Evolutionary conservation across 2,797 vertebrate species (phyloP), one percentile per base, ranked within the genome.

Genomic region (Hephaestus fuliginosus): DNA sequence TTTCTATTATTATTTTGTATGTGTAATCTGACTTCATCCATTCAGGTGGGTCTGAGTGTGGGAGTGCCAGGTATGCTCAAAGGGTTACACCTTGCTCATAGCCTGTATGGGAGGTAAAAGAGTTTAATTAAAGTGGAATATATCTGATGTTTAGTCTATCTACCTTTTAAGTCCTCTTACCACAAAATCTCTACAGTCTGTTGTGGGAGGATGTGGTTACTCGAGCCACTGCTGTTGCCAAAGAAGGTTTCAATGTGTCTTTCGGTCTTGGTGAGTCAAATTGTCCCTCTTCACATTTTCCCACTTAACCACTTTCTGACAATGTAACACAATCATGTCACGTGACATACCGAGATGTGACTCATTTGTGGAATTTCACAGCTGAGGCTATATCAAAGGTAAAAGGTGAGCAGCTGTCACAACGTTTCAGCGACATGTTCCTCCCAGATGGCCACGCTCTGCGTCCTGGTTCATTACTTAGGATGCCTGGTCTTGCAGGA

Each of bases 21-120:
- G 6, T n/a, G 6, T 75, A 8, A 76, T 41, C 2, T 70, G 18
- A 30, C 11, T 41, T 41, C 1, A 49, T 46, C 28, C 2, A 28
- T 89, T 85, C 89, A 98, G 97, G 93, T 94, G 41, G 97, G 97
- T 81, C 92, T 97, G 82, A 91, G 96, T 0, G 97, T 98, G 20
- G 97, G 96, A 67, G 96, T 98, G 62, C 97, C 97, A 8, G 97
- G 97, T 76, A 95, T 96, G 95, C 90, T 97, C 56, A 95, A 93
- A 84, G 97, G 97, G 66, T 87, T 98, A 78, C 91, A 96, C 18
- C 92, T 89, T 86, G 97, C 96, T 43, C 97, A 98, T 83, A 90
- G 94, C 57, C 88, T 96, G 69, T 96, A 97, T 20, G 97, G 97
- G 72, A 97, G 97, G 97, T 97, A 95, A 20, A 95, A 20, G 17